A percentile compares a stretch with the other conserved stretches of the same genome.
These are phyloP conservation scores for Seriola rivoliana DNA, from an alignment of 2,113 vertebrate species.

Conservation along the genomic window DNA sequence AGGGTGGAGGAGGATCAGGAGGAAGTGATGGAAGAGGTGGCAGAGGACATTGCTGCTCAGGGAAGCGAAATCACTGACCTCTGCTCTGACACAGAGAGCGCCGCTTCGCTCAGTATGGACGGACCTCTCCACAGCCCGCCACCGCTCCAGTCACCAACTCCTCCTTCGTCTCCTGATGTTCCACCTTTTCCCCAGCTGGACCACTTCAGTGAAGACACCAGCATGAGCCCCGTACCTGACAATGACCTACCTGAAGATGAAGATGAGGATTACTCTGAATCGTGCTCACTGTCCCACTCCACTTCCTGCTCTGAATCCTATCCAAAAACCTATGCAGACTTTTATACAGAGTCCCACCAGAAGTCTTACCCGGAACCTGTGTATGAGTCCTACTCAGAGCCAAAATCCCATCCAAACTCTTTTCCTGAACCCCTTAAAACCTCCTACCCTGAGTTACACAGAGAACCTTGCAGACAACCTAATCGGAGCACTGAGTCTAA, in stretches of 20 bases:
- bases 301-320: constrained; percentile 64
- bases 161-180: constrained; percentile 74
- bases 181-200: constrained; percentile 73
- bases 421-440: constrained; percentile 72
- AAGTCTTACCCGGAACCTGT: constrained; percentile 63
- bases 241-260: constrained; percentile 69
- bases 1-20: constrained; percentile 56
- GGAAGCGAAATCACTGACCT: constrained; percentile 68
- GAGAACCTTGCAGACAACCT: constrained; percentile 52
- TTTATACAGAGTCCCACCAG: constrained; percentile 73
- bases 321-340: constrained; percentile 75
- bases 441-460: constrained; percentile 65
- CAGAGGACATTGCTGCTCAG: constrained; percentile 60
- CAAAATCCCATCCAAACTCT: constrained; percentile 68
- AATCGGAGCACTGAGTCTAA: constrained; percentile 37
- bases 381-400: constrained; percentile 58
- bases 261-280: constrained; percentile 73
- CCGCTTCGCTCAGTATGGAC: constrained; percentile 81
- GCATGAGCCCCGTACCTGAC: constrained; percentile 72
- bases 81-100: constrained; percentile 81
- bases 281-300: constrained; percentile 58
- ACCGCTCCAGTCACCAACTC: constrained; percentile 77
- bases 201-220: constrained; percentile 72
- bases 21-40: constrained; percentile 34
- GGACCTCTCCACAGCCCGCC: constrained; percentile 81